Percentiles rank a stretch among this genome's conserved stretches.
Evolutionary conservation across 2,113 vertebrate genomes (phyloP).

Genomic region (Aplodontia rufa): DNA sequence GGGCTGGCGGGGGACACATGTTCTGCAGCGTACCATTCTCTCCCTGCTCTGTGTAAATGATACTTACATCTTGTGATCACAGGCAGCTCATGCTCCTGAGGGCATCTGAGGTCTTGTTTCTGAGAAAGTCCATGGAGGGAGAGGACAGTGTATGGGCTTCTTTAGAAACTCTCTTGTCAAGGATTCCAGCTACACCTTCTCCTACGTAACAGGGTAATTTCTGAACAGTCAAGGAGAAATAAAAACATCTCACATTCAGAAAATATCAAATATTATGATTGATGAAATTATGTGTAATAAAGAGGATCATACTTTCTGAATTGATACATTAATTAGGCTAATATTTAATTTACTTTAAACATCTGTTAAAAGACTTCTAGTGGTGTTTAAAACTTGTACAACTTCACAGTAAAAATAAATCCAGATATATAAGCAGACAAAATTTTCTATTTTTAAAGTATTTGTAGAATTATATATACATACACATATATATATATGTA

Average conservation of each 20-base stretch:
- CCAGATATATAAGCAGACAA: not conserved
- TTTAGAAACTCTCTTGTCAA: not conserved
- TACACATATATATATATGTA: no score
- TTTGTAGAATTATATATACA: slow-evolving; percentile 13
- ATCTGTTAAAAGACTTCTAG: not conserved
- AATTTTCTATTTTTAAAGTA: not conserved
- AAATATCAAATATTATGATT: not conserved
- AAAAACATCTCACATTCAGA: not conserved
- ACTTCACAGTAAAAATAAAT: slow-evolving; percentile 18
- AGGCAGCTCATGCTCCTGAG: slow-evolving; percentile 37
- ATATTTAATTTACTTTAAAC: slow-evolving; percentile 15
- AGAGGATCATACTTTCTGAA: not conserved
- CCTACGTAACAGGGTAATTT: not conserved
- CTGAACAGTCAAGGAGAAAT: slow-evolving; percentile 10
- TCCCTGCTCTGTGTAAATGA: slow-evolving; percentile 59
- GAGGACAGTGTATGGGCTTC: not conserved
- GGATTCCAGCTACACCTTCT: not conserved
- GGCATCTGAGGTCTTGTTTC: slow-evolving; percentile 55
- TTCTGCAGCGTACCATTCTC: not conserved
- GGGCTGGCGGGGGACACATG: rapidly evolving
- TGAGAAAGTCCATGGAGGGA: slow-evolving; percentile 26
- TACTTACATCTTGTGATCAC: slow-evolving; percentile 67
- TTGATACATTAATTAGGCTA: not conserved
- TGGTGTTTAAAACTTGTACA: slow-evolving; percentile 3
- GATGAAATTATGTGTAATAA: not conserved